These are phyloP conservation scores for Salpingus planirostris DNA, from an alignment of 2,888 invertebrate species.

Conservation along the genomic window DNA sequence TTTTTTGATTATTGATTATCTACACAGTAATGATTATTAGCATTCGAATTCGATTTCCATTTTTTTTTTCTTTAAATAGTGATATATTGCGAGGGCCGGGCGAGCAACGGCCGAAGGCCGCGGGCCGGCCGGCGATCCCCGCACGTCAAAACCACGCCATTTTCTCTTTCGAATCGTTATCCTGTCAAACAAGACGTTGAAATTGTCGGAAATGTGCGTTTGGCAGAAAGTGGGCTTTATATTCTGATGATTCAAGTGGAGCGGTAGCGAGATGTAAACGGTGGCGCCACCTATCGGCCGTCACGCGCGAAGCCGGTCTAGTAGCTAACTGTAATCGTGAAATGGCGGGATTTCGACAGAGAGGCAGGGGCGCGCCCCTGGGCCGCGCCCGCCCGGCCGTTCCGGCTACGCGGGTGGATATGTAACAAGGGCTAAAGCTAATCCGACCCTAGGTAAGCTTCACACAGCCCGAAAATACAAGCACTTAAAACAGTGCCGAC, in stretches of 20 bases:
- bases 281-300: too few species aligned
- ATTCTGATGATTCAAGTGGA: too few species aligned
- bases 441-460: constrained; percentile 49
- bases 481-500: constrained; percentile 61
- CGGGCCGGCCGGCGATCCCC: constrained; percentile 29
- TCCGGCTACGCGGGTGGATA: constrained; percentile 44
- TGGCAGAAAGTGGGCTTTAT: too few species aligned
- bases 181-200: too few species aligned
- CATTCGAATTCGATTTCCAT: constrained; percentile 41
- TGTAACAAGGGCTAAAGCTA: constrained; percentile 49
- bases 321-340: too few species aligned
- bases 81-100: constrained; percentile 37
- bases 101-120: constrained; percentile 29
- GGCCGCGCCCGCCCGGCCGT: constrained; percentile 34
- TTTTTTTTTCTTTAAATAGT: too few species aligned
- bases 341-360: too few species aligned
- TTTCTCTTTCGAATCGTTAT: too few species aligned
- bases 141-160: too few species aligned
- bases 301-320: too few species aligned
- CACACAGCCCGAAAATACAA: constrained; percentile 57
- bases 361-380: constrained; percentile 15
- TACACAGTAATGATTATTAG: constrained; percentile 44
- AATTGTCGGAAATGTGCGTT: too few species aligned
- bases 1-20: constrained; percentile 45
- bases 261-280: too few species aligned